phyloP scores from a whole-genome alignment of 2,113 vertebrate species.

The Hiodon alosoides region DNA sequence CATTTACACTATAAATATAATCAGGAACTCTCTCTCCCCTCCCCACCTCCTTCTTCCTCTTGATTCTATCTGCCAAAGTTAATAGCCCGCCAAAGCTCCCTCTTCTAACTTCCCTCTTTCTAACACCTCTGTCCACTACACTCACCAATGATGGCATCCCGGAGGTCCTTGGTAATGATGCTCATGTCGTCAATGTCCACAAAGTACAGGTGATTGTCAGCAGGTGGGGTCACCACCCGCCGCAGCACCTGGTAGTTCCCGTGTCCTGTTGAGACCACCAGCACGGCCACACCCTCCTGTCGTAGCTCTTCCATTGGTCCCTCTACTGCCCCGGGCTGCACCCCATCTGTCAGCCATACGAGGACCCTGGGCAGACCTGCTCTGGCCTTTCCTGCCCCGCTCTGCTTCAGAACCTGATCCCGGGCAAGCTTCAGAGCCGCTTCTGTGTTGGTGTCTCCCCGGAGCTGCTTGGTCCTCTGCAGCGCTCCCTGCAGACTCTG shows the following conservation, averaged over 20 bases:
- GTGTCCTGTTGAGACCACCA: slow-evolving; percentile 84
- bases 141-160: slow-evolving; percentile 77
- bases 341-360: slow-evolving; percentile 91
- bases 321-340: slow-evolving; percentile 76
- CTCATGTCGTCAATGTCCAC: slow-evolving; percentile 87
- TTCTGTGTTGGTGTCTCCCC: slow-evolving; percentile 89
- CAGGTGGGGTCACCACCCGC: slow-evolving; percentile 70
- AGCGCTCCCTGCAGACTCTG: slow-evolving; percentile 61
- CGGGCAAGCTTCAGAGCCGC: slow-evolving; percentile 68
- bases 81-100: neutral
- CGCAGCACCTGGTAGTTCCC: slow-evolving; percentile 76
- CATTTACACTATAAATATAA: slow-evolving; percentile 10
- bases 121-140: neutral
- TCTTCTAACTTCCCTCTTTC: neutral
- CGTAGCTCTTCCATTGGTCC: slow-evolving; percentile 73
- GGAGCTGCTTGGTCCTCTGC: slow-evolving; percentile 60
- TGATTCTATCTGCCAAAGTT: slow-evolving; percentile 18
- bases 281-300: slow-evolving; percentile 73
- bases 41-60: neutral
- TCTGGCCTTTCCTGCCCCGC: slow-evolving; percentile 53
- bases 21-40: neutral
- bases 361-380: slow-evolving; percentile 77
- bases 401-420: slow-evolving; percentile 53
- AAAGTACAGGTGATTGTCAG: slow-evolving; percentile 74
- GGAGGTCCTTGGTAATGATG: slow-evolving; percentile 77